Conservation (phyloP, 2,113 vertebrate genomes). For the Lepidothrix coronata region DNA sequence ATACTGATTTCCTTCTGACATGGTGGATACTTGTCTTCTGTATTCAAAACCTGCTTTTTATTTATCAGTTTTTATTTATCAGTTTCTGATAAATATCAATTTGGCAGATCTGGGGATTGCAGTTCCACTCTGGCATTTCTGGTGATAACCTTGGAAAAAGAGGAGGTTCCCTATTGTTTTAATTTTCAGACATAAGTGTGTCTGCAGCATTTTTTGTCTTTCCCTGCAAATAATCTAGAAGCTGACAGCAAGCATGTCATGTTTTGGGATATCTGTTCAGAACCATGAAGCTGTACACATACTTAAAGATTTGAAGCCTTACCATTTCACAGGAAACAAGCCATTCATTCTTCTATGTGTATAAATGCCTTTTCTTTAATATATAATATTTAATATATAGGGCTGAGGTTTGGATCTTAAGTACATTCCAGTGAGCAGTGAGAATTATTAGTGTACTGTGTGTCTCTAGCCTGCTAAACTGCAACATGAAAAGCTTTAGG, state of each 20-base stretch:
- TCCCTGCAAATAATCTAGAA: neutral
- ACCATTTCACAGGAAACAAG: neutral
- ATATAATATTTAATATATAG: neutral
- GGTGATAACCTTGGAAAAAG: neutral
- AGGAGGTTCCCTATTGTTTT: neutral
- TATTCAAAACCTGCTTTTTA: neutral
- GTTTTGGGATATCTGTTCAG: neutral
- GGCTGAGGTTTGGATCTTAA: neutral
- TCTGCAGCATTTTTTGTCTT: neutral
- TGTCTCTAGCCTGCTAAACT: neutral
- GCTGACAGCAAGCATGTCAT: neutral
- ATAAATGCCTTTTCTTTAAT: neutral
- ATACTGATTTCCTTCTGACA: neutral
- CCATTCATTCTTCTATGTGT: neutral
- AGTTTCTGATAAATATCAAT: neutral
- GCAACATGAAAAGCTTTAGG: neutral
- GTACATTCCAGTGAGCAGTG: neutral
- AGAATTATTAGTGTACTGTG: neutral
- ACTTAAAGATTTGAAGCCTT: neutral
- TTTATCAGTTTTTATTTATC: too few relatives aligned
- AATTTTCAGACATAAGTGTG: neutral
- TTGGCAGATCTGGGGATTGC: neutral
- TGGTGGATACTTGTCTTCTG: neutral
- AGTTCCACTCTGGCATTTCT: neutral
- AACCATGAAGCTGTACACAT: neutral